These are phyloP conservation scores for Polietes domitor DNA, from an alignment of 2,888 invertebrate genomes.

Conservation along the genomic window DNA sequence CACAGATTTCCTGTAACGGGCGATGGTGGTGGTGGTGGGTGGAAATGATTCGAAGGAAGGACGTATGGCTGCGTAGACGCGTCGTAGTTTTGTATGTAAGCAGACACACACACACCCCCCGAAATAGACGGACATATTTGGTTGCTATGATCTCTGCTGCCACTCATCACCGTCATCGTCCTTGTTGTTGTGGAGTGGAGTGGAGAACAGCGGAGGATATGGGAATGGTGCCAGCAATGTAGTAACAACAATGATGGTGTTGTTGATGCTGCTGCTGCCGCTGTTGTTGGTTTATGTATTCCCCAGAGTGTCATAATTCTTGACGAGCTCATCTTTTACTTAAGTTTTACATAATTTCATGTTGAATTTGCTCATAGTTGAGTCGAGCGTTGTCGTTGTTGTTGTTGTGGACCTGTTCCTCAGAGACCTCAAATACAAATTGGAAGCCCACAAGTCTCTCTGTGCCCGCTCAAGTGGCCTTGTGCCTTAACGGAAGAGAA, in stretches of 20 bases:
- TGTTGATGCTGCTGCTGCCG: constrained; percentile 42
- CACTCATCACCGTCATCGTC: constrained; percentile 57
- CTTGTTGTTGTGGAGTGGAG: constrained; percentile 61
- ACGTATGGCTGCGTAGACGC: not conserved
- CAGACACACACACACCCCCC: too few relatives aligned
- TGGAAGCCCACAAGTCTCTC: constrained; percentile 35
- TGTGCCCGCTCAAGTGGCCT: not conserved
- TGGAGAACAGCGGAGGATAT: too few relatives aligned
- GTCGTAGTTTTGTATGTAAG: too few relatives aligned
- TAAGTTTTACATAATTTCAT: constrained; percentile 81
- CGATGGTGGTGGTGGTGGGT: constrained; percentile 47
- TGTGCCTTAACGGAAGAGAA: not conserved
- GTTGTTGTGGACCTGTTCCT: constrained; percentile 33
- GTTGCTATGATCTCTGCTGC: constrained; percentile 36
- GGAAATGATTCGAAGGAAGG: constrained; percentile 42
- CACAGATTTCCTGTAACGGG: too few relatives aligned
- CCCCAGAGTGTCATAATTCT: constrained; percentile 81
- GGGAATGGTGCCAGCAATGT: constrained; percentile 63
- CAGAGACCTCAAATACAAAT: constrained; percentile 56
- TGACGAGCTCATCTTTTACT: constrained; percentile 81
- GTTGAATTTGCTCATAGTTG: constrained; percentile 68
- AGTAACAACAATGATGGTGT: constrained; percentile 19
- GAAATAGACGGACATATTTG: not conserved
- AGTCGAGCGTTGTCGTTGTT: constrained; percentile 20
- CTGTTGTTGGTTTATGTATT: constrained; percentile 59